Conservation (phyloP, 2,113 vertebrate genomes). For the Oncorhynchus gorbuscha region DNA sequence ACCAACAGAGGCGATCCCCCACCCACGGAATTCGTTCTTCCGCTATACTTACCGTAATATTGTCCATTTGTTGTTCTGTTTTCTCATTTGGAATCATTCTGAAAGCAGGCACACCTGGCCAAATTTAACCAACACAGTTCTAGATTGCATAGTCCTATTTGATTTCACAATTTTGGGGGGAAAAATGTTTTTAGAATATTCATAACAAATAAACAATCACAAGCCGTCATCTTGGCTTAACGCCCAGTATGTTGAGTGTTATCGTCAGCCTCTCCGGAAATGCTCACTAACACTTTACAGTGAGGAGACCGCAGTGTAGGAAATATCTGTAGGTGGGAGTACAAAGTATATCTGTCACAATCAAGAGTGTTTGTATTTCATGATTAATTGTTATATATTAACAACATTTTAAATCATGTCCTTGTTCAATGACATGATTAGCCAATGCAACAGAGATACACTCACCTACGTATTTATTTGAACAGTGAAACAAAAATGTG, state of each 20-base stretch:
- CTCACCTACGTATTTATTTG: too few relatives aligned
- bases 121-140: not conserved
- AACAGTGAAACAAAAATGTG: too few relatives aligned
- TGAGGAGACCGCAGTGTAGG: slow-evolving; percentile 47
- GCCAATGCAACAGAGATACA: too few relatives aligned
- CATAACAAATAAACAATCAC: not conserved
- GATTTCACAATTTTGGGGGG: too few relatives aligned
- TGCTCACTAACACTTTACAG: slow-evolving; percentile 29
- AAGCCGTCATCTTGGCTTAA: not conserved
- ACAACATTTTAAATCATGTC: not conserved
- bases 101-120: not conserved
- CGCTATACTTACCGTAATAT: slow-evolving; percentile 81
- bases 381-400: not conserved
- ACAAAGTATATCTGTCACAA: not conserved
- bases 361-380: not conserved
- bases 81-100: slow-evolving; percentile 68
- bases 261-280: slow-evolving; percentile 18
- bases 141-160: too few relatives aligned
- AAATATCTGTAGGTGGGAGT: slow-evolving; percentile 39
- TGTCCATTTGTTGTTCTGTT: slow-evolving; percentile 44
- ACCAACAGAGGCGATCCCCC: slow-evolving; percentile 72
- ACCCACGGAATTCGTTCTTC: slow-evolving; percentile 75
- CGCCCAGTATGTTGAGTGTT: not conserved
- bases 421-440: not conserved
- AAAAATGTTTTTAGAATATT: not conserved